These are phyloP conservation scores for Cherax destructor DNA, from an alignment of 1,140 invertebrate genomes.

Conservation along the genomic window DNA sequence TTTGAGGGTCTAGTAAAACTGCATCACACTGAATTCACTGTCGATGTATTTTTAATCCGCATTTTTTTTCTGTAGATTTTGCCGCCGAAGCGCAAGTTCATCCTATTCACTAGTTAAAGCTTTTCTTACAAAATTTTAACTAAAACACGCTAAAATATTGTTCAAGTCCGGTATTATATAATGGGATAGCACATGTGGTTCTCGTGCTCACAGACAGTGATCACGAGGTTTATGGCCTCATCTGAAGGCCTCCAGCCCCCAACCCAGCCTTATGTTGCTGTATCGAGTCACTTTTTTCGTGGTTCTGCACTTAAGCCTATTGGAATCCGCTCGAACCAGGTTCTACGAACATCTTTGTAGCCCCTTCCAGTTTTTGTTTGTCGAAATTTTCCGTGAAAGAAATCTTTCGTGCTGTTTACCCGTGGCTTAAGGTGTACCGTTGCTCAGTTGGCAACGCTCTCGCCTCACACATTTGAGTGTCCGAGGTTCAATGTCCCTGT, in stretches of 20 bases:
- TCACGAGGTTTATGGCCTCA: not conserved
- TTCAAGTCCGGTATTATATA: not conserved
- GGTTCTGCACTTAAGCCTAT: slow-evolving; percentile 9
- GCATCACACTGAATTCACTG: not conserved
- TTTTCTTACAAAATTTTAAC: not conserved
- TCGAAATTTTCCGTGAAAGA: not conserved
- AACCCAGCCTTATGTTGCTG: not conserved
- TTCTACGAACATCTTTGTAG: no score
- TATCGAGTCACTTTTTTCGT: not conserved
- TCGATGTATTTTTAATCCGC: not conserved
- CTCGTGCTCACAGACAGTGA: not conserved
- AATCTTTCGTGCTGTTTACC: not conserved
- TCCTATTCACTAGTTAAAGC: not conserved
- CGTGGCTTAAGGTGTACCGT: not conserved
- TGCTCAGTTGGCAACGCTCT: no score
- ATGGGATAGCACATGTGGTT: not conserved
- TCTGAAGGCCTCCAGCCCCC: not conserved
- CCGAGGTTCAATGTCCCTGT: no score
- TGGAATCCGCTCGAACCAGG: not conserved
- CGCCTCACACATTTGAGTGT: no score
- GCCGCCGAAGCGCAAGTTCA: not conserved
- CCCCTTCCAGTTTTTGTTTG: not conserved
- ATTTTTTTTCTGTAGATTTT: not conserved
- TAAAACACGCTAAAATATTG: not conserved
- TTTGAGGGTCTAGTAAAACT: no score